Evolutionary conservation across 2,797 vertebrate species (phyloP).

Genomic region (Telmatherina bonti): DNA sequence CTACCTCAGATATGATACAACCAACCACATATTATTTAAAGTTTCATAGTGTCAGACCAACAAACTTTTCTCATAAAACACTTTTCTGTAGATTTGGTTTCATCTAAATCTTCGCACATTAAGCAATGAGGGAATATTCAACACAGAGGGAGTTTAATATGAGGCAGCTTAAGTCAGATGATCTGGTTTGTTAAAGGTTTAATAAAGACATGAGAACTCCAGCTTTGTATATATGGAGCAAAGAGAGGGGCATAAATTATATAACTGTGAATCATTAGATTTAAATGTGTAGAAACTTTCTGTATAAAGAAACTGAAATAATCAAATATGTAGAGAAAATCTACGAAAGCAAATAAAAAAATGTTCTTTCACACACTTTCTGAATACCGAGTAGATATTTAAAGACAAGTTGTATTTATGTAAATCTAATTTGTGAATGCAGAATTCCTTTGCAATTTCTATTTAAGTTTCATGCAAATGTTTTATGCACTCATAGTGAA

Average conservation of each 20-base stretch:
- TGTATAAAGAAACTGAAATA: background rate
- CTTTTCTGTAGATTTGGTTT: slow-evolving; percentile 9
- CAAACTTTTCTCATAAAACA: background rate
- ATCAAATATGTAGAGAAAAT: background rate
- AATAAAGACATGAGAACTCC: background rate
- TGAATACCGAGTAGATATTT: background rate
- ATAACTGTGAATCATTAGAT: background rate
- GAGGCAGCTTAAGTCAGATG: background rate
- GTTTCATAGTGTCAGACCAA: background rate
- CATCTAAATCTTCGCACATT: slow-evolving; percentile 13
- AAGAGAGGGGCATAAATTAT: background rate
- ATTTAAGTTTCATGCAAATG: background rate
- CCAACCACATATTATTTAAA: background rate
- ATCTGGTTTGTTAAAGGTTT: background rate
- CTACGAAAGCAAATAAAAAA: background rate
- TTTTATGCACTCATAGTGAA: background rate
- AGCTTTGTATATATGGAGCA: background rate
- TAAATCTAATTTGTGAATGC: background rate
- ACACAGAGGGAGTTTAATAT: background rate
- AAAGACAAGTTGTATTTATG: background rate
- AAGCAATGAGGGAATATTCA: slow-evolving; percentile 11
- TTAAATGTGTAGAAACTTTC: background rate
- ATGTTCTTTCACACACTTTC: background rate
- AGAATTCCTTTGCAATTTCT: background rate
- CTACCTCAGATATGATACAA: background rate